Conservation (phyloP, 1,140 invertebrate genomes). For the Cheumatopsyche charites region DNA sequence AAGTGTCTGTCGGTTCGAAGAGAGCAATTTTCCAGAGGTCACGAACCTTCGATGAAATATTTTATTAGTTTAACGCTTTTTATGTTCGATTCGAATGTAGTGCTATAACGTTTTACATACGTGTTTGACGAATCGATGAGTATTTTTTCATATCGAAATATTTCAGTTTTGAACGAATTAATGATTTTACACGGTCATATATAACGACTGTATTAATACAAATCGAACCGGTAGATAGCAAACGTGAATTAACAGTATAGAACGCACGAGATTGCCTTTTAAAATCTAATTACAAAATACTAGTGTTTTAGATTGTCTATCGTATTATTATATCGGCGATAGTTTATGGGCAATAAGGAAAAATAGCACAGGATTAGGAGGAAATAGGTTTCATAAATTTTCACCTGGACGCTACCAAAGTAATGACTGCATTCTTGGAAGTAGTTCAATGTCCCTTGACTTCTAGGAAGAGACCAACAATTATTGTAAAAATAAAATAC, state of each 20-base stretch:
- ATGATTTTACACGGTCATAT: background rate
- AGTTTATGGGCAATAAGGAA: conserved; percentile 5
- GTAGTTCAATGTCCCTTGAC: conserved; percentile 11
- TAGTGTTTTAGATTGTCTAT: too few relatives aligned
- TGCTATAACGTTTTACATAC: background rate
- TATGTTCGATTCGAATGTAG: background rate
- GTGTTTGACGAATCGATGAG: too few relatives aligned
- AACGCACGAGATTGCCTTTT: too few relatives aligned
- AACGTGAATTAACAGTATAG: too few relatives aligned
- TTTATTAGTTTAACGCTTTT: background rate
- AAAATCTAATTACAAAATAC: too few relatives aligned
- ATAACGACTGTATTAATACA: background rate
- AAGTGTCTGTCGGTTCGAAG: background rate
- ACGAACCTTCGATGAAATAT: background rate
- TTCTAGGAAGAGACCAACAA: conserved; percentile 3
- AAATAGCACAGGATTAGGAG: background rate
- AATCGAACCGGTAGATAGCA: background rate
- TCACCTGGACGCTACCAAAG: background rate
- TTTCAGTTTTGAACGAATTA: background rate
- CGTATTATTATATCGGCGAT: too few relatives aligned
- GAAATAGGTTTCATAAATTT: background rate
- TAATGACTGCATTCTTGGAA: conserved; percentile 4
- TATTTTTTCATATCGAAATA: too few relatives aligned
- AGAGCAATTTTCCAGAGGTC: background rate
- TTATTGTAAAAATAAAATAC: conserved; percentile 25